Evolutionary conservation across 2,113 vertebrate genomes (phyloP), one percentile per base, ranked within the genome.

Genomic region (Nesospiza acunhae): DNA sequence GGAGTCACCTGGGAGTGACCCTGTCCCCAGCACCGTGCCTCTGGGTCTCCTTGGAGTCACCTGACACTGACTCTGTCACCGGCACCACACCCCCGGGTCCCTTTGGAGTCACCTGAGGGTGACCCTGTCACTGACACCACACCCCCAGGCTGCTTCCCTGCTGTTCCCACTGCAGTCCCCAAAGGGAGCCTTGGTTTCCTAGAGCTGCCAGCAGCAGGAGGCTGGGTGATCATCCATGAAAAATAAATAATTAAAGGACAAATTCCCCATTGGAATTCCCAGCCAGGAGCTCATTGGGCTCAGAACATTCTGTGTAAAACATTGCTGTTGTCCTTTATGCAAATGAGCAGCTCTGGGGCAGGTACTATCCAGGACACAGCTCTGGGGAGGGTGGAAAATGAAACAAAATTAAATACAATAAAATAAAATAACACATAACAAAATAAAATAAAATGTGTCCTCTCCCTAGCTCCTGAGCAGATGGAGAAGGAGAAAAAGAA

Each of bases 41-140:
- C 16, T 3, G 5, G 14, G 14, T 23, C 30, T 7, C 41, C 24
- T 21, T 8, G 10, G 59, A 7, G 46, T 15, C 58, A 55, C 53
- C 53, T 55, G 30, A 7, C 18, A 3, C 4, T 26, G 28, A 3
- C 37, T 31, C 52, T 26, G 24, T 1, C 41, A 15, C 17, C 5
- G 2, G 19, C n/a, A 28, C n/a, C n/a, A 1, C 2, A 0, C 7
- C 28, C 28, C 10, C 2, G 3, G 28, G 20, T 31, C 30, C 10
- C 42, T 24, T 21, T 9, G 13, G 59, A 9, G 37, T 15, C 58
- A 21, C 30, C 31, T 33, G 31, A 8, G 18, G 3, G 3, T 27
- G 30, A 3, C 59, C 52, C 52, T 20, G 31, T 3, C 41, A 7
- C 24, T 15, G 3, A 13, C 52, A 15, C 30, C 52, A 3, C 3